These are phyloP conservation scores for Brachyptera risi DNA, from an alignment of 2,888 invertebrate species.

Conservation along the genomic window DNA sequence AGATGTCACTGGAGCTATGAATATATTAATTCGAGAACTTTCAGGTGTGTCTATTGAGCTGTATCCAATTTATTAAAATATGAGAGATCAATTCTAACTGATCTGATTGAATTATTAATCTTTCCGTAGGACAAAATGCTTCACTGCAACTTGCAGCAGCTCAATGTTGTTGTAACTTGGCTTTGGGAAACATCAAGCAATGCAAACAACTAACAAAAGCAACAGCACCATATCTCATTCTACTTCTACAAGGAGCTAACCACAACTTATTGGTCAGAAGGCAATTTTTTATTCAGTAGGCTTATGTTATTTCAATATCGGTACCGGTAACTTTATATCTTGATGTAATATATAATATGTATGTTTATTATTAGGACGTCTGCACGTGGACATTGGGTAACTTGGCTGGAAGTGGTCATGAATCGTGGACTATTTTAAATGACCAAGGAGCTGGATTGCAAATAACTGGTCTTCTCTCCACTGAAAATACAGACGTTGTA, in stretches of 20 bases:
- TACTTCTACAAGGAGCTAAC: slow-evolving; percentile 43
- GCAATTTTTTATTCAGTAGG: background rate
- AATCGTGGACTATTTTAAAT: slow-evolving; percentile 27
- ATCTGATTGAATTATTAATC: background rate
- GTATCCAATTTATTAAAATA: background rate
- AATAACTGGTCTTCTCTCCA: slow-evolving; percentile 20
- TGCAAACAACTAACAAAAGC: slow-evolving; percentile 48
- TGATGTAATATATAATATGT: background rate
- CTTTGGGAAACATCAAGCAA: slow-evolving; percentile 48
- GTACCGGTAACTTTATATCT: background rate
- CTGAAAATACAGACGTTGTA: slow-evolving; percentile 30
- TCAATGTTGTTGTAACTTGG: slow-evolving; percentile 54
- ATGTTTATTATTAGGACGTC: slow-evolving; percentile 27
- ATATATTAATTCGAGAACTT: slow-evolving; percentile 52
- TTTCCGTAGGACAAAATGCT: slow-evolving; percentile 45
- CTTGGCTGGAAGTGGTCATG: slow-evolving; percentile 27
- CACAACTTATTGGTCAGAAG: slow-evolving; percentile 33
- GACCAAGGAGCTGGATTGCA: slow-evolving; percentile 30
- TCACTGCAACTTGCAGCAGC: slow-evolving; percentile 50
- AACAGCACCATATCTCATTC: slow-evolving; percentile 50
- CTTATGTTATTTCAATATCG: background rate
- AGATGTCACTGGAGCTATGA: slow-evolving; percentile 46
- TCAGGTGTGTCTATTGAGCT: no score
- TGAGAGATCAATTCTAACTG: no score
- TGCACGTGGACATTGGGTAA: slow-evolving; percentile 33